These are phyloP conservation scores for Sebastes iracundus DNA, from an alignment of 2,797 vertebrate species.

Conservation along the genomic window DNA sequence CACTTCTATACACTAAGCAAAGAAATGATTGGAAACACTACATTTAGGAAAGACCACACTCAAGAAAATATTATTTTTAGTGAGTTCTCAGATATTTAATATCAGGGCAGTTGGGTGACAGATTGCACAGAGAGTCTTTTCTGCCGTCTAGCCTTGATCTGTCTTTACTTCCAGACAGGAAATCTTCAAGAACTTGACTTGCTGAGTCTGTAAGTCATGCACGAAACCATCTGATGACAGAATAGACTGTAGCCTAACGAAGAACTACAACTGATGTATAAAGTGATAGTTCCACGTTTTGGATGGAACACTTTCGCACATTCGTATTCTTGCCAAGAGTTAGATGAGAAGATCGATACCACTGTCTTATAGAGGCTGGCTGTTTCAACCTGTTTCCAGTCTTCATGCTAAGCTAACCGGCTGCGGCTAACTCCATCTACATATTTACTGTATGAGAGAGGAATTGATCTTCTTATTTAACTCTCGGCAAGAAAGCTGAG, in stretches of 20 bases:
- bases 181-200: background rate
- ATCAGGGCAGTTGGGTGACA: background rate
- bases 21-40: background rate
- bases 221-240: background rate
- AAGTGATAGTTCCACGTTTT: background rate
- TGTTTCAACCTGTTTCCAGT: too few relatives aligned
- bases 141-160: background rate
- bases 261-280: background rate
- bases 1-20: background rate
- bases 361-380: rapidly evolving
- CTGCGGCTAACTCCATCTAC: background rate
- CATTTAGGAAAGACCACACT: background rate
- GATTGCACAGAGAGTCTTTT: background rate
- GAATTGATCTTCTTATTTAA: background rate
- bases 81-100: background rate
- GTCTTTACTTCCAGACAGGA: background rate
- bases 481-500: background rate
- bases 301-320: background rate
- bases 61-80: background rate
- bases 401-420: background rate
- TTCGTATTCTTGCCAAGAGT: background rate
- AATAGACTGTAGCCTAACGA: background rate
- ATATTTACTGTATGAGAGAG: background rate
- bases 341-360: background rate
- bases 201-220: background rate